phyloP scores from a whole-genome alignment of 2,113 vertebrate species.

The Miniopterus natalensis region DNA sequence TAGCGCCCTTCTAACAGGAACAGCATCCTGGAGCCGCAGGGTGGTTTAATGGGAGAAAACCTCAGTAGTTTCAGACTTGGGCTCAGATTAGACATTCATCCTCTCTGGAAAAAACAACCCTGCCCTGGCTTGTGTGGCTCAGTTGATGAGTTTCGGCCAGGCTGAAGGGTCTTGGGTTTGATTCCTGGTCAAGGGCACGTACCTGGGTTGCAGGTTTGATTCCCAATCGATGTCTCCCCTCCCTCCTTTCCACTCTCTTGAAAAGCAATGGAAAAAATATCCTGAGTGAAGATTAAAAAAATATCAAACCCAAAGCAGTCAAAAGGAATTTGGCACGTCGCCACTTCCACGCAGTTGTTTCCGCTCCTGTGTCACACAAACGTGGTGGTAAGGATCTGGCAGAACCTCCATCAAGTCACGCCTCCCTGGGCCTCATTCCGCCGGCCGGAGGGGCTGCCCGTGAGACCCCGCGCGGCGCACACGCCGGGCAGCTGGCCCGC shows the following conservation, averaged over 20 bases:
- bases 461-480: accelerated
- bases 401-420: neutral
- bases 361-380: neutral
- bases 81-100: neutral
- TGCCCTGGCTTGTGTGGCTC: no score
- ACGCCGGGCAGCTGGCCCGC: no score
- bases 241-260: no score
- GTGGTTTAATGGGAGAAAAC: neutral
- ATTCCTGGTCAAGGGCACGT: no score
- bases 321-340: neutral
- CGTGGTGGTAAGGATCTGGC: neutral
- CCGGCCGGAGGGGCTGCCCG: neutral
- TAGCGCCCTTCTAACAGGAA: neutral
- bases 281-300: no score
- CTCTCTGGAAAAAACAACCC: neutral
- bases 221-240: no score
- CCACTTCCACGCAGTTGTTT: neutral
- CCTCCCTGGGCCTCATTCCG: neutral
- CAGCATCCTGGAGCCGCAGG: neutral
- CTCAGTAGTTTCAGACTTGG: neutral
- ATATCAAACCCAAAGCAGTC: neutral
- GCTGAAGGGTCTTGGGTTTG: no score
- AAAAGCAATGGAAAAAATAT: no score
- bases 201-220: no score
- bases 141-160: no score